phyloP scores from a whole-genome alignment of 2,113 vertebrate species.

The Aphelocoma coerulescens region DNA sequence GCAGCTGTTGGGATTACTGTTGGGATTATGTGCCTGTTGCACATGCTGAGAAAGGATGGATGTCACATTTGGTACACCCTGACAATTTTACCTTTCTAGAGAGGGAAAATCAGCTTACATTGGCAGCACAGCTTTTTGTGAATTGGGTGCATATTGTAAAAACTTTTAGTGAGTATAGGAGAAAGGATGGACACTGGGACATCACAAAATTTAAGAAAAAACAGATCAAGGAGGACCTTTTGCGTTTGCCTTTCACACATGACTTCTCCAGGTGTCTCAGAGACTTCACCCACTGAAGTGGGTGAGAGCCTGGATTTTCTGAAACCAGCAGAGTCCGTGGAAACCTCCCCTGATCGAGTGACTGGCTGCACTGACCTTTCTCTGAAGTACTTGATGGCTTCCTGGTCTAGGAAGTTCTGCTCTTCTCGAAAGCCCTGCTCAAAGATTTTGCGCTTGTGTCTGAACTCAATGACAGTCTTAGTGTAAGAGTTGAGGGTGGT shows the following conservation, averaged over 20 bases:
- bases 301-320: conserved; percentile 58
- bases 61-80: neutral
- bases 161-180: neutral
- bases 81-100: neutral
- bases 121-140: neutral
- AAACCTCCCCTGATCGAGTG: conserved; percentile 70
- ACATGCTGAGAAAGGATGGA: neutral
- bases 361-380: conserved; percentile 85
- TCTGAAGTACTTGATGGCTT: conserved; percentile 90
- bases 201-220: neutral
- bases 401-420: conserved; percentile 88
- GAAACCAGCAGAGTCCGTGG: conserved; percentile 54
- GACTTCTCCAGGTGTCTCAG: conserved; percentile 74
- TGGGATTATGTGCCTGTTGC: neutral
- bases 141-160: neutral
- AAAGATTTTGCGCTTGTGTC: conserved; percentile 93
- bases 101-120: neutral
- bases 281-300: conserved; percentile 66
- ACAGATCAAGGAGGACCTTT: neutral
- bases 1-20: neutral
- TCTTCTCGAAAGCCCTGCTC: conserved; percentile 92
- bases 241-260: conserved; percentile 64
- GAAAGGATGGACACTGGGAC: neutral
- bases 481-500: conserved; percentile 99
- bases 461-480: conserved; percentile 97